Base-by-base conservation (phyloP, 2,888 invertebrate genomes). In the Idaea aversata region DNA sequence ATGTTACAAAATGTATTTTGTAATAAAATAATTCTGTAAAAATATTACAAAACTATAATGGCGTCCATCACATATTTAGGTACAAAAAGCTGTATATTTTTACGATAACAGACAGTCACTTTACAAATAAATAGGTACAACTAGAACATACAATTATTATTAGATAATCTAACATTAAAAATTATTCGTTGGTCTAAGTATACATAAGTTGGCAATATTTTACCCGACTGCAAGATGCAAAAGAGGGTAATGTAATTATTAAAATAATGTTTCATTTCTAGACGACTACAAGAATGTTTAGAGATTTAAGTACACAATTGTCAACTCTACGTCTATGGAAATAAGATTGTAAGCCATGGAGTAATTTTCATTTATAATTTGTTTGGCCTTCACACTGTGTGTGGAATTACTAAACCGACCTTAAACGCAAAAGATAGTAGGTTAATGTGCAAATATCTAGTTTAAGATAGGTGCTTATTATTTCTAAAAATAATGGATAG, bases 1-100 rank as follows among this genome's bases (percentile, higher is more conserved):
- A 59, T 59, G 58, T 59, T 59, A 59, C 58, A 59, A 25, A 34
- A 13, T 47, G 47, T 47, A 47, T 47, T 47, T 47, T 47, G 47
- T 47, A 47, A 47, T 47, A 47, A 47, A 47, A 47, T 47, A 47
- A 47, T 47, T 47, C 13, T 10, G 47, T 47, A 47, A 47, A 47
- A 47, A 47, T 10, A 47, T 47, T 36, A 36, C 36, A 36, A 36
- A 47, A 47, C 47, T 47, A 6, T 47, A 47, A 47, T 47, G 47
- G 47, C 47, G 47, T 47, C 4, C 47, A 47, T 47, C 47, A 47
- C 47, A 47, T 47, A 47, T 7, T 7, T 47, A 47, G 7, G 7
- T 47, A 47, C 36, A 5, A 13, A 47, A 4, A 47, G 13, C 7
- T 13, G 47, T 47, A 47, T 47, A 47, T 47, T 47, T 36, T 47